Percentiles rank a stretch among this genome's conserved stretches.
Conservation (phyloP, 2,113 vertebrate genomes). For the Callospermophilus lateralis region DNA sequence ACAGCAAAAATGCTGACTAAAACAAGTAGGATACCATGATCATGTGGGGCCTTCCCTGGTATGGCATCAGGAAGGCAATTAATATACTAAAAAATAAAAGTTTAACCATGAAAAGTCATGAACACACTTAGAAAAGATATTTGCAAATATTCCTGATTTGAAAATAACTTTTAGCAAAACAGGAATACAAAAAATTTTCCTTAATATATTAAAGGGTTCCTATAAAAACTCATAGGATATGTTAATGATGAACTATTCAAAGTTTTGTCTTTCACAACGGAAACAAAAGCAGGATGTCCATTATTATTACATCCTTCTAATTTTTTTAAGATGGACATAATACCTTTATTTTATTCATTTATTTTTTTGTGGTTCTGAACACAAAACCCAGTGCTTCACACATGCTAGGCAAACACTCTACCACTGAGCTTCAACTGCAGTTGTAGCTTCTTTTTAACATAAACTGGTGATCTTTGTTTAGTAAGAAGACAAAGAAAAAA, state of each 20-base stretch:
- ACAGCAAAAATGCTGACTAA: background rate
- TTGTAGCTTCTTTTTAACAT: too few relatives aligned
- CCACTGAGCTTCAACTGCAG: too few relatives aligned
- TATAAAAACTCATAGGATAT: background rate
- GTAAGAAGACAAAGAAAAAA: background rate
- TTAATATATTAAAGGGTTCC: background rate
- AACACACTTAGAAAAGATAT: background rate
- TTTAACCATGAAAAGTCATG: background rate
- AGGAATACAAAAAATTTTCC: background rate
- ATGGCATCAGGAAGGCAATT: background rate
- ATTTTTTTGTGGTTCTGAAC: too few relatives aligned
- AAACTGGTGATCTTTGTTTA: background rate
- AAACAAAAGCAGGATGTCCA: background rate
- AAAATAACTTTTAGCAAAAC: background rate
- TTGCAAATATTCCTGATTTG: background rate
- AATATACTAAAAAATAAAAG: background rate
- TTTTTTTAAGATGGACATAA: too few relatives aligned
- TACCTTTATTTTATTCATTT: too few relatives aligned
- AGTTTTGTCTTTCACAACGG: background rate
- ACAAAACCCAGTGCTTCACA: too few relatives aligned
- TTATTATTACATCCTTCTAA: too few relatives aligned
- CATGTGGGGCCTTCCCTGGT: background rate
- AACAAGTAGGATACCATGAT: background rate
- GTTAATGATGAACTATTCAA: background rate
- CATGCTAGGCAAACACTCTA: too few relatives aligned